Evolutionary conservation across 2,113 vertebrate species (phyloP).

Genomic region (Pterophyllum scalare): DNA sequence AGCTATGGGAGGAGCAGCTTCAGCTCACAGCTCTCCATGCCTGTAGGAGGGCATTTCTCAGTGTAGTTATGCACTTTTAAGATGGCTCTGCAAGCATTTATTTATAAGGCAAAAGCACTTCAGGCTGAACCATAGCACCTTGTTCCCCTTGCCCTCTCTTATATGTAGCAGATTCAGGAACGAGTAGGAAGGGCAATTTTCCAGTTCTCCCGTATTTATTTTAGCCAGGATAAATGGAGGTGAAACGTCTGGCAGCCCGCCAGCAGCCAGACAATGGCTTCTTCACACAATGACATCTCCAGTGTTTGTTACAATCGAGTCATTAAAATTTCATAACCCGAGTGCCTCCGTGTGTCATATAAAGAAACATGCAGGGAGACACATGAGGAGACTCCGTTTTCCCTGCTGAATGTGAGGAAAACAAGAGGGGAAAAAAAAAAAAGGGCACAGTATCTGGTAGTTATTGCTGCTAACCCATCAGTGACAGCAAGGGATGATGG

Average conservation of each 20-base stretch:
- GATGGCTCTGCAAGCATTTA: slow-evolving; percentile 2
- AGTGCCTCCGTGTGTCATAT: slow-evolving; percentile 39
- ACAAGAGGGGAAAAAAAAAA: no score
- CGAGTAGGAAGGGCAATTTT: slow-evolving; percentile 23
- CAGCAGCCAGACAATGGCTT: slow-evolving; percentile 41
- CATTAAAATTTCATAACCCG: slow-evolving; percentile 66
- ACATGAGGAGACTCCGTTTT: slow-evolving; percentile 24
- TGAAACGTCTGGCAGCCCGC: slow-evolving; percentile 39
- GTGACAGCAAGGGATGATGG: slow-evolving; percentile 56
- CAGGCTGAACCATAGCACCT: slow-evolving; percentile 16
- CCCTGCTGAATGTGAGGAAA: slow-evolving; percentile 8
- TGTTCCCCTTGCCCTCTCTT: slow-evolving; percentile 24
- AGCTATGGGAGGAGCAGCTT: slow-evolving; percentile 37
- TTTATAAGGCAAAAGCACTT: slow-evolving; percentile 11
- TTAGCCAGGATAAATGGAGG: slow-evolving; percentile 44
- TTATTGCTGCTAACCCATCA: slow-evolving; percentile 42
- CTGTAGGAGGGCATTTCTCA: neutral
- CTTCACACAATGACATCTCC: slow-evolving; percentile 45
- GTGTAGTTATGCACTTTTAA: slow-evolving; percentile 17
- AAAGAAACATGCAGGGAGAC: slow-evolving; percentile 33
- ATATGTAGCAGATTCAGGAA: slow-evolving; percentile 2
- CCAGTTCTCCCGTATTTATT: slow-evolving; percentile 17
- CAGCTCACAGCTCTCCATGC: slow-evolving; percentile 30
- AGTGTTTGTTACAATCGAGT: slow-evolving; percentile 61
- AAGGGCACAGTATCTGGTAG: neutral